Evolutionary conservation across 2,888 invertebrate species (phyloP).

Genomic region (Zaprionus obscuricornis): DNA sequence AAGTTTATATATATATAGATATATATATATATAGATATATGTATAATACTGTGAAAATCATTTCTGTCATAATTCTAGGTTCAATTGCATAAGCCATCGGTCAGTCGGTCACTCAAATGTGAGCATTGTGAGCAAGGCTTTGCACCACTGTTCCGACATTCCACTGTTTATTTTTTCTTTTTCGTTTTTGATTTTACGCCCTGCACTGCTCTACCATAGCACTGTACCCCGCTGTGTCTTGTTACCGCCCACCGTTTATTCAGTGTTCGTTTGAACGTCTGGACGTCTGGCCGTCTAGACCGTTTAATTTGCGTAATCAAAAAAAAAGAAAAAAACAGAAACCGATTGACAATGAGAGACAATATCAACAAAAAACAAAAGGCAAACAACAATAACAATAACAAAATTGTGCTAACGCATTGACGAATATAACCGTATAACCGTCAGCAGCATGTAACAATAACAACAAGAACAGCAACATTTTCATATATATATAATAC

Average conservation of each 20-base stretch:
- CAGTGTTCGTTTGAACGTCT: conserved; percentile 10
- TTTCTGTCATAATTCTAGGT: conserved; percentile 43
- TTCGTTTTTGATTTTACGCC: too few species aligned
- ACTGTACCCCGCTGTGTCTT: background rate
- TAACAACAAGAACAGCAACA: conserved; percentile 19
- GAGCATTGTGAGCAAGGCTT: background rate
- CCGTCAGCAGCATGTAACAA: conserved; percentile 57
- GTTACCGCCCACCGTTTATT: conserved; percentile 25
- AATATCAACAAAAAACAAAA: conserved; percentile 44
- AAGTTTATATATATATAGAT: conserved; percentile 1
- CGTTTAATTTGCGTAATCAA: conserved; percentile 77
- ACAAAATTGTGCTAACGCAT: conserved; percentile 43
- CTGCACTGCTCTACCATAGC: background rate
- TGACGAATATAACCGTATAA: conserved; percentile 41
- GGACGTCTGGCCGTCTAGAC: conserved; percentile 68
- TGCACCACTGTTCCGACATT: background rate
- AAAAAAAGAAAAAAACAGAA: conserved; percentile 47
- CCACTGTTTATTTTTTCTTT: conserved; percentile 3
- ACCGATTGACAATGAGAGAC: conserved; percentile 57
- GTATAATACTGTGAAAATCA: background rate
- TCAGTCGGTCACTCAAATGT: conserved; percentile 57
- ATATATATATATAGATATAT: background rate
- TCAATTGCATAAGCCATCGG: conserved; percentile 52
- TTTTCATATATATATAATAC: too few species aligned
- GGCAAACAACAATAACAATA: conserved; percentile 26